These are phyloP conservation scores for Drosophila emarginata DNA, from an alignment of 2,888 invertebrate species.

Conservation along the genomic window DNA sequence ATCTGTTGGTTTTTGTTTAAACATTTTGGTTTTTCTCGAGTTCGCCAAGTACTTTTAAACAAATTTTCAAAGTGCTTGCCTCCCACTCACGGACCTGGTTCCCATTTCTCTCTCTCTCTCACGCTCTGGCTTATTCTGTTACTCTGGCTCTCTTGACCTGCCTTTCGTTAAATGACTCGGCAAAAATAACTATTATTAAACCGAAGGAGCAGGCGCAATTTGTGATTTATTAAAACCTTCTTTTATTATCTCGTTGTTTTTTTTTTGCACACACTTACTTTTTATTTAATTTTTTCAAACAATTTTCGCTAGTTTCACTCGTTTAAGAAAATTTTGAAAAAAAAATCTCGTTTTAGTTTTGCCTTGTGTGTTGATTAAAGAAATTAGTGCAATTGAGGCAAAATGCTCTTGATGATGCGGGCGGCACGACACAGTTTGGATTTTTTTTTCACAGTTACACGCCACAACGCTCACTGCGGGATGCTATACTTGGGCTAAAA, in stretches of 20 bases:
- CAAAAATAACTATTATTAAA: slow-evolving; percentile 33
- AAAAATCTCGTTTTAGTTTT: slow-evolving; percentile 37
- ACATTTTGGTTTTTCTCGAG: slow-evolving; percentile 34
- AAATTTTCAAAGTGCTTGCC: slow-evolving; percentile 26
- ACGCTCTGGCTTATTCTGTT: slow-evolving; percentile 13
- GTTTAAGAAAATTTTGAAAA: slow-evolving; percentile 47
- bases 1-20: slow-evolving; percentile 7
- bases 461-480: slow-evolving; percentile 44
- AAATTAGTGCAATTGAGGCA: slow-evolving; percentile 73
- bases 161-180: slow-evolving; percentile 58
- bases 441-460: slow-evolving; percentile 65
- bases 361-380: slow-evolving; percentile 74
- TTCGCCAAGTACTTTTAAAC: slow-evolving; percentile 33
- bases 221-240: slow-evolving; percentile 25
- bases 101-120: slow-evolving; percentile 19
- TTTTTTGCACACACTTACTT: slow-evolving; percentile 44
- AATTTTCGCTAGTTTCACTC: slow-evolving; percentile 74
- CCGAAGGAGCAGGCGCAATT: slow-evolving; percentile 37
- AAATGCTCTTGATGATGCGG: slow-evolving; percentile 27
- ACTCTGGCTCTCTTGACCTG: slow-evolving; percentile 46
- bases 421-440: slow-evolving; percentile 50
- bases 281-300: slow-evolving; percentile 67
- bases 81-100: slow-evolving; percentile 21
- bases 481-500: slow-evolving; percentile 37
- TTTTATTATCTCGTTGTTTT: slow-evolving; percentile 18